Evolutionary conservation across 2,888 invertebrate species (phyloP), one percentile per base, ranked within the genome.

Genomic region (Fragum sueziense): DNA sequence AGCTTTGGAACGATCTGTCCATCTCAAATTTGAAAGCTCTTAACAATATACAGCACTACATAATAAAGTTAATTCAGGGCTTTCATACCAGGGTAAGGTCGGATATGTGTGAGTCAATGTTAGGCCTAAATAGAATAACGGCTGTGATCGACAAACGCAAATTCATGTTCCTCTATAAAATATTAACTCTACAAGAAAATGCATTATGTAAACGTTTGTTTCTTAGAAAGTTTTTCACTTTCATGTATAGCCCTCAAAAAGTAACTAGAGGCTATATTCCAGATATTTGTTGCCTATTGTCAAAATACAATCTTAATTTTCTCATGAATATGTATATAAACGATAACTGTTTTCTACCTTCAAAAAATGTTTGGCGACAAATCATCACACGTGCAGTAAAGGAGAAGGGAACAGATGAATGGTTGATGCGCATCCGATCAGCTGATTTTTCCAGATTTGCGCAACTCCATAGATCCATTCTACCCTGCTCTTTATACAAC

Each of bases 31-130:
- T 37, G 11, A 7, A 14, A 34, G 41, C 37, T n/a, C 17, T 67
- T 37, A 34, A 1, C 27, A 37, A 7, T 7, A 41, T 67, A 22
- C 22, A 67, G 25, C 41, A 67, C 25, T 22, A 25, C 27, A 67
- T 67, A 7, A n/a, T 37, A 41, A 37, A 67, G 41, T 22, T 41
- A n/a, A 67, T 67, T 33, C 67, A 67, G 25, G 67, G 67, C 17
- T 34, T 34, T n/a, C 22, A 7, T 11, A 37, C 34, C 14, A 41
- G 37, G 17, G 37, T 37, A 33, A 34, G 33, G 31, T 65, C 65
- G 6, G 65, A 65, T 37, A 65, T 65, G 33, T 29, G 22, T 20
- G 37, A 65, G 20, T 37, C 33, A 31, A 65, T 65, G 37, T 33
- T 65, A 33, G 65, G 65, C 1, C 65, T 65, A 3, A 37, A 65